Evolutionary conservation across 2,888 invertebrate genomes (phyloP), one percentile per base, ranked within the genome.

Genomic region (Ochropleura leucogaster): DNA sequence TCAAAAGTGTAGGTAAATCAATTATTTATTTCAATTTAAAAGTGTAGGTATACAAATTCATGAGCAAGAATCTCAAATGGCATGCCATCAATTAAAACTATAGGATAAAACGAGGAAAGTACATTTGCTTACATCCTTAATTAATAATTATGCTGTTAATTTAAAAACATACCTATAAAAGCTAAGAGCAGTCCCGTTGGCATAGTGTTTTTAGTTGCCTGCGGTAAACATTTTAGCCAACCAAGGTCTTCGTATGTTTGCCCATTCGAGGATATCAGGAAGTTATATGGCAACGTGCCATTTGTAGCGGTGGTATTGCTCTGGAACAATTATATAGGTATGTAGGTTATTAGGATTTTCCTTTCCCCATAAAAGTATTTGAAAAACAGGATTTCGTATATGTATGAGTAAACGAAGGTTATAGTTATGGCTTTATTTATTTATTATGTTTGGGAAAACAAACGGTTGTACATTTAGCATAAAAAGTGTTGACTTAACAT

Each of bases 241-340:
- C 97, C 97, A 0, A 96, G 91, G 4, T 90, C 94, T 84, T 97
- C 96, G 76, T 95, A 97, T 0, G 93, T 93, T 83, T 94, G 92
- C 0, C 97, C 97, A 80, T 95, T 93, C 1, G 96, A 92, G 0
- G 96, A 95, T 68, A 97, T 91, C 67, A 97, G 85, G 77, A 97
- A 97, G 86, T 96, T 97, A 83, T 95, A 97, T 0, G 93, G 95
- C 80, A 93, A 64, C 1, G 76, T 59, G 18, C n/a, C 67, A 18
- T 83, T 80, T 7, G 49, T 53, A 3, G 79, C 76, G 0, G 85
- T 85, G 0, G 72, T 74, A 67, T 90, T 89, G 1, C 18, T 76
- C 92, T 92, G 88, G 82, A 79, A 73, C 53, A 80, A 75, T 10
- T 55, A 62, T 20, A n/a, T n/a, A n/a, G n/a, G n/a, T n/a, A 64